Base-by-base conservation (phyloP, 2,888 invertebrate species). In the Boloria euphrosyne region DNA sequence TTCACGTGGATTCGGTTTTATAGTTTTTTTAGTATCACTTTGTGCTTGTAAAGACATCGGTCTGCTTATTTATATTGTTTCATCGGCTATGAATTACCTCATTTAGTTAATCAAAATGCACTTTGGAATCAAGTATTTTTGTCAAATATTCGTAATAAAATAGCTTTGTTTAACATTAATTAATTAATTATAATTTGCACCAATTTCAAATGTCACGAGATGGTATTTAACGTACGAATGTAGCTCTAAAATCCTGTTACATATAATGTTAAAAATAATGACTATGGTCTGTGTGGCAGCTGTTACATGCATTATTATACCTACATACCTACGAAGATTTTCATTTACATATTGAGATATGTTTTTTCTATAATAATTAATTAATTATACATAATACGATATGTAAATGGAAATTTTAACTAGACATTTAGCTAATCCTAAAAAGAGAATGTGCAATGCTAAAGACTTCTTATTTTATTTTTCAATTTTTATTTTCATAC, bases 381-480 rank as follows among this genome's bases (percentile, higher is more conserved):
- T 43, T 18, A 53, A 61, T 22, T 47, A 53, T n/a, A n/a, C n/a
- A n/a, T 46, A 53, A 13, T 22, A 18, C 17, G 47, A 17, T 66
- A 50, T 73, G 80, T 83, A 81, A 87, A 87, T 86, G 75, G 83
- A 85, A 88, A 85, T 88, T 79, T 84, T 76, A 72, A 81, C 82
- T 86, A 84, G 83, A 84, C 75, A 78, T 77, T 83, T 88, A 90
- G 89, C 87, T 88, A 83, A 86, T 86, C 86, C 88, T 89, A 80
- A 85, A 84, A 86, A 80, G 90, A 89, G 92, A 92, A 92, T 92
- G 92, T 91, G 92, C 91, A 87, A 91, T 90, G 91, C 92, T 90
- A 83, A 82, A 79, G 82, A 87, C 86, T 90, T 90, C 90, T 90
- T 87, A 84, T 85, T 86, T 90, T 85, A 80, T 83, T 87, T 89